Base-by-base conservation (phyloP, 1,140 invertebrate species). In the Centruroides vittatus region DNA sequence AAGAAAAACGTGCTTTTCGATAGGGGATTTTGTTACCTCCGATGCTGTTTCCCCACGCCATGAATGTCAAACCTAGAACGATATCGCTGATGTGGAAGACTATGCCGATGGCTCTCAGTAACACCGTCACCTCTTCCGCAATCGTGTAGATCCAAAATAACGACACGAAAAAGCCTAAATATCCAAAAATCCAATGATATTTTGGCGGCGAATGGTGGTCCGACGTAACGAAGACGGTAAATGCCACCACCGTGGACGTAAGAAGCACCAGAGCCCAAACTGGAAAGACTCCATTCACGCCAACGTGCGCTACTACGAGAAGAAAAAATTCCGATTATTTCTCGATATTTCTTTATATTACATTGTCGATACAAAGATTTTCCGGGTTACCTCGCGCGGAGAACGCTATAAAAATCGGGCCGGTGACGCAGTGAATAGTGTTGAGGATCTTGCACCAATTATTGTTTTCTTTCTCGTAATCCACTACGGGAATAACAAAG, bases 41-140 rank as follows among this genome's bases (percentile, higher is more conserved):
- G 57, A 86, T 74, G 70, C 80, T 82, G 71, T 86, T 86, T 41
- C 82, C 82, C 83, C 83, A 85, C 0, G 84, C 83, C 13, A 86
- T 74, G 41, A 85, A 74, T 11, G 83, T 85, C 52, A 86, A 74
- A 41, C 84, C 84, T 10, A 86, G 72, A 71, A 84, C 82, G 50
- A 80, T 77, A 68, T 82, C 77, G 65, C 80, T 82, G 56, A 84
- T 77, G 61, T 78, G 74, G 59, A 82, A 78, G 9, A 80, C 77
- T 57, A 80, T 74, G 52, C 82, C 82, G 65, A 84, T 73, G 57
- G 78, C 79, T 35, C 74, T 68, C 23, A 86, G 72, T 35, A 83
- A 74, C 59, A 77, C 78, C 62, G 86, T 80, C 60, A 86, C 78
- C 72, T 86, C 84, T 65, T 80, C 76, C 48, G 84, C 82, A 8